A percentile compares a stretch with the other conserved stretches of the same genome.
These are phyloP conservation scores for Anastrepha ludens DNA, from an alignment of 1,140 invertebrate species.

Conservation along the genomic window DNA sequence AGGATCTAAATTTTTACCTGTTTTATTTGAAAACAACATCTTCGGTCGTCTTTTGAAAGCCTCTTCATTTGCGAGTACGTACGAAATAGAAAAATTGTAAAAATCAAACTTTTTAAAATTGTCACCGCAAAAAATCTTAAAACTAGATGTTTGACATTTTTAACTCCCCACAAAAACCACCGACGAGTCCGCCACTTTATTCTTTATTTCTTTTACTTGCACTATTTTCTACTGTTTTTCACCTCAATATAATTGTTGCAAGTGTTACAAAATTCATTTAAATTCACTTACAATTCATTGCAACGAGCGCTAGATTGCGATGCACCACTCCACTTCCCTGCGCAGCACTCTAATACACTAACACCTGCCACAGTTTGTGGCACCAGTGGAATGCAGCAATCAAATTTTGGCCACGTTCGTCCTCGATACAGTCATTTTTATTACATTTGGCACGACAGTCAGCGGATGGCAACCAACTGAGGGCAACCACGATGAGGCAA, in stretches of 20 bases:
- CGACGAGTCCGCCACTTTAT: too few relatives aligned
- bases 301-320: not conserved
- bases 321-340: not conserved
- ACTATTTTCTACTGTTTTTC: not conserved
- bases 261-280: constrained; percentile 49
- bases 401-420: constrained; percentile 37
- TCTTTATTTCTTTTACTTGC: not conserved
- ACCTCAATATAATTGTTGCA: constrained; percentile 4
- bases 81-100: too few relatives aligned
- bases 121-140: too few relatives aligned
- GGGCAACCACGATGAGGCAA: not conserved
- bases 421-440: constrained; percentile 35
- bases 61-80: too few relatives aligned
- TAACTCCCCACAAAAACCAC: too few relatives aligned
- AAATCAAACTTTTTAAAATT: too few relatives aligned
- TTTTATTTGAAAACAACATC: too few relatives aligned
- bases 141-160: too few relatives aligned
- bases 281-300: constrained; percentile 49
- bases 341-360: not conserved
- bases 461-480: not conserved
- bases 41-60: too few relatives aligned
- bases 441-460: constrained; percentile 41
- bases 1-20: too few relatives aligned
- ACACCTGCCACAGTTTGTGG: constrained; percentile 23
- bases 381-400: constrained; percentile 48